Evolutionary conservation across 2,888 invertebrate species (phyloP).

Genomic region (Meiosimyza decipiens): DNA sequence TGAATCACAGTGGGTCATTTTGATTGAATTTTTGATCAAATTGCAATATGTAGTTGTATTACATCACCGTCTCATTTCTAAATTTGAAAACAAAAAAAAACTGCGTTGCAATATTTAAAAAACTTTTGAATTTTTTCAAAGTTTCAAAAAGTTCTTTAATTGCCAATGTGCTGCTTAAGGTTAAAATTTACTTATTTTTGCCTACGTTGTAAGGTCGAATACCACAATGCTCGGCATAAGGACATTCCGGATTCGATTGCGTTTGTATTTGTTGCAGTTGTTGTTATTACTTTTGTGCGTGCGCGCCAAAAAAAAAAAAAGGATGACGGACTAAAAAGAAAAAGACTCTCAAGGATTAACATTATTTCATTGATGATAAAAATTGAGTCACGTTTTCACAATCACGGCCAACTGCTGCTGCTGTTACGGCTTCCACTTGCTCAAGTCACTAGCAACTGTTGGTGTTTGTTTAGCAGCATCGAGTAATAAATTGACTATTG

Average conservation of each 20-base stretch:
- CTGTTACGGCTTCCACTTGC: background rate
- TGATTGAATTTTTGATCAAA: no score
- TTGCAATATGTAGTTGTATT: no score
- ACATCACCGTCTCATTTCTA: no score
- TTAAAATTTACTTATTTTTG: no score
- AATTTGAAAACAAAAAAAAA: no score
- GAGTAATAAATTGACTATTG: slow-evolving; percentile 7
- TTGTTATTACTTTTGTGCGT: slow-evolving; percentile 4
- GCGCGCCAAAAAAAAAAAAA: slow-evolving; percentile 2
- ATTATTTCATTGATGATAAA: slow-evolving; percentile 36
- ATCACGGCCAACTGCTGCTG: slow-evolving; percentile 45
- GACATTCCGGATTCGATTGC: background rate
- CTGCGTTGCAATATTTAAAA: no score
- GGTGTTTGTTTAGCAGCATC: slow-evolving; percentile 11
- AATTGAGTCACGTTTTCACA: slow-evolving; percentile 50
- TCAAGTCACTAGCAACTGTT: slow-evolving; percentile 3
- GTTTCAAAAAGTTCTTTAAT: background rate
- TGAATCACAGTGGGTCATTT: no score
- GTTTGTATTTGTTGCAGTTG: slow-evolving; percentile 19
- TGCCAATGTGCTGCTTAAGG: background rate
- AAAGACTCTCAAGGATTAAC: slow-evolving; percentile 12
- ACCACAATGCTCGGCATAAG: no score
- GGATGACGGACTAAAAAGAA: background rate
- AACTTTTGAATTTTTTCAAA: background rate
- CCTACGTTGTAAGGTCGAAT: no score